These are phyloP conservation scores for Chelon auratus DNA, from an alignment of 2,797 vertebrate genomes.

Conservation along the genomic window DNA sequence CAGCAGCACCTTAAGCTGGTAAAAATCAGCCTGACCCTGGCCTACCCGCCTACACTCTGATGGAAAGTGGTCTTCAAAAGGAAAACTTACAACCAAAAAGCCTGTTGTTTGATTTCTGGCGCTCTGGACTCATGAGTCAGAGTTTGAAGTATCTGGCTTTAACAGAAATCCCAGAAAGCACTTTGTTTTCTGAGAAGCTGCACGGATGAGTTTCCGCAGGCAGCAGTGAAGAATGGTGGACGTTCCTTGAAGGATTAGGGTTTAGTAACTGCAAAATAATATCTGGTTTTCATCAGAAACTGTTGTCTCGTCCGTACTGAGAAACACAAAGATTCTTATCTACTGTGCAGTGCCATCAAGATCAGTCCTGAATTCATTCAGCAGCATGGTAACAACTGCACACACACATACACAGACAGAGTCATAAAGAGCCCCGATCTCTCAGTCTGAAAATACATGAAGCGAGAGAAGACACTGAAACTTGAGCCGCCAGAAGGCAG, in stretches of 20 bases:
- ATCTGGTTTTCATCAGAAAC: background rate
- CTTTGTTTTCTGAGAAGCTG: background rate
- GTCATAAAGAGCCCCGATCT: background rate
- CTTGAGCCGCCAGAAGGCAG: background rate
- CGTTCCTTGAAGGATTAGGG: background rate
- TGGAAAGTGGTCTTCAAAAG: too few species aligned
- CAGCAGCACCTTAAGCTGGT: background rate
- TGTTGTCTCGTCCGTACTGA: background rate
- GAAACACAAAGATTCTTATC: background rate
- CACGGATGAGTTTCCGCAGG: constrained; percentile 3
- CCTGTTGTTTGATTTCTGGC: background rate
- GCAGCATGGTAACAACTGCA: background rate
- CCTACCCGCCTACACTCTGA: too few species aligned
- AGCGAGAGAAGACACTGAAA: background rate
- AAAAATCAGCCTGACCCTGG: background rate
- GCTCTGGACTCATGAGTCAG: too few species aligned
- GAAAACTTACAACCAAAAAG: too few species aligned
- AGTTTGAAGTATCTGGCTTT: background rate
- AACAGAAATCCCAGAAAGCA: background rate
- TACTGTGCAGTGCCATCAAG: background rate
- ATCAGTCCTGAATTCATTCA: background rate
- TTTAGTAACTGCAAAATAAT: background rate
- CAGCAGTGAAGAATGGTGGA: background rate
- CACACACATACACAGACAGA: background rate
- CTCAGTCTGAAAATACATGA: background rate